phyloP scores from a whole-genome alignment of 2,888 invertebrate genomes.

The Beris chalybata region DNA sequence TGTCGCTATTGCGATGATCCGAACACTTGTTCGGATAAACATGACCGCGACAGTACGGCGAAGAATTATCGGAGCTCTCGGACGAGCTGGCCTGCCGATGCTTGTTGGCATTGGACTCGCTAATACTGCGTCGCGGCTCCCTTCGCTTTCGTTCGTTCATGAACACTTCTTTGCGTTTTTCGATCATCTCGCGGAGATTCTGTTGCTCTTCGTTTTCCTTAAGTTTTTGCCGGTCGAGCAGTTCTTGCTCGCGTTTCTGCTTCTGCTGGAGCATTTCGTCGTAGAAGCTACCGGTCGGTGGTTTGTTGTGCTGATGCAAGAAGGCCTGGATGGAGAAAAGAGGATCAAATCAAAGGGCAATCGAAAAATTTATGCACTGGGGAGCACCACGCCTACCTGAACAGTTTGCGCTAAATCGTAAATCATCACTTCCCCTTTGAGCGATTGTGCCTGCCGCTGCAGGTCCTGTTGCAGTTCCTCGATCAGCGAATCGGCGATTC shows the following conservation, averaged over 20 bases:
- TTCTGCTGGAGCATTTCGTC: constrained; percentile 85
- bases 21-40: constrained; percentile 51
- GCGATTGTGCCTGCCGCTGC: constrained; percentile 59
- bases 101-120: constrained; percentile 53
- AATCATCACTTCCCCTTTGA: constrained; percentile 84
- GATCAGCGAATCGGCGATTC: constrained; percentile 73
- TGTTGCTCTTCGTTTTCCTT: constrained; percentile 71
- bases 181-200: constrained; percentile 74
- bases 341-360: background rate
- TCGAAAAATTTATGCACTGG: background rate
- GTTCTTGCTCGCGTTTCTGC: constrained; percentile 66
- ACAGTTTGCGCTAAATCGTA: constrained; percentile 78
- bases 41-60: constrained; percentile 53
- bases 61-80: constrained; percentile 60
- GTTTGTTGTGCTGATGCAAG: constrained; percentile 78
- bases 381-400: constrained; percentile 57
- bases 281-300: constrained; percentile 79
- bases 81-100: constrained; percentile 59
- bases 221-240: constrained; percentile 63
- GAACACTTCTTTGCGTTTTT: constrained; percentile 75
- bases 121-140: constrained; percentile 58
- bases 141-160: constrained; percentile 66
- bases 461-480: constrained; percentile 65
- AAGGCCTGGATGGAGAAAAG: constrained; percentile 63
- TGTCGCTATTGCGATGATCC: constrained; percentile 61